Conservation (phyloP, 2,113 vertebrate genomes). For the Acanthochromis polyacanthus region DNA sequence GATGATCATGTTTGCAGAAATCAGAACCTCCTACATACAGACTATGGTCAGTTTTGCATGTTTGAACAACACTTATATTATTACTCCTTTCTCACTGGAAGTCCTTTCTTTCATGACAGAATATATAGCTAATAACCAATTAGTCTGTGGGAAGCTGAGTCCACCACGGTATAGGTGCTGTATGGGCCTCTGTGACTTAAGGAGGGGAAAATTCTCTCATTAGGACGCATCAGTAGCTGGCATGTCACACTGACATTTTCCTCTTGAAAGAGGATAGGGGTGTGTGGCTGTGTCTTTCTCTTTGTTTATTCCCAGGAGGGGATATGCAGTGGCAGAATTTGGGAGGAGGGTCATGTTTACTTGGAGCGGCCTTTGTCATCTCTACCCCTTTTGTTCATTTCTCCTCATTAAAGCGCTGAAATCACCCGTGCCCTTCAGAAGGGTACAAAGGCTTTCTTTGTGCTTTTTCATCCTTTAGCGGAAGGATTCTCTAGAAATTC, state of each 20-base stretch:
- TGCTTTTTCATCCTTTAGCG: slow-evolving; percentile 56
- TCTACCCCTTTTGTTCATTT: slow-evolving; percentile 65
- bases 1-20: slow-evolving; percentile 12
- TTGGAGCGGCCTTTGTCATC: slow-evolving; percentile 71
- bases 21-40: slow-evolving; percentile 7
- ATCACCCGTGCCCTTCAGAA: slow-evolving; percentile 64
- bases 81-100: slow-evolving; percentile 21
- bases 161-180: slow-evolving; percentile 32
- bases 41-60: neutral
- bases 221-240: slow-evolving; percentile 78
- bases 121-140: slow-evolving; percentile 74
- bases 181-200: slow-evolving; percentile 28
- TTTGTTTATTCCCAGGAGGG: slow-evolving; percentile 68
- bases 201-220: slow-evolving; percentile 64
- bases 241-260: slow-evolving; percentile 75
- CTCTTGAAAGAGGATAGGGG: slow-evolving; percentile 47
- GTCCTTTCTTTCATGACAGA: slow-evolving; percentile 45
- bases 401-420: slow-evolving; percentile 77
- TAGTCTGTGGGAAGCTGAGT: slow-evolving; percentile 52
- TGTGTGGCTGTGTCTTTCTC: slow-evolving; percentile 54
- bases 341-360: slow-evolving; percentile 74
- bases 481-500: slow-evolving; percentile 47
- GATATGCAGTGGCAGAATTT: slow-evolving; percentile 66
- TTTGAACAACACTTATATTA: slow-evolving; percentile 18
- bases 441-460: slow-evolving; percentile 54